Percentiles rank a stretch among this genome's conserved stretches.
phyloP scores from a whole-genome alignment of 1,140 invertebrate species.

The Parapsyche elsis region DNA sequence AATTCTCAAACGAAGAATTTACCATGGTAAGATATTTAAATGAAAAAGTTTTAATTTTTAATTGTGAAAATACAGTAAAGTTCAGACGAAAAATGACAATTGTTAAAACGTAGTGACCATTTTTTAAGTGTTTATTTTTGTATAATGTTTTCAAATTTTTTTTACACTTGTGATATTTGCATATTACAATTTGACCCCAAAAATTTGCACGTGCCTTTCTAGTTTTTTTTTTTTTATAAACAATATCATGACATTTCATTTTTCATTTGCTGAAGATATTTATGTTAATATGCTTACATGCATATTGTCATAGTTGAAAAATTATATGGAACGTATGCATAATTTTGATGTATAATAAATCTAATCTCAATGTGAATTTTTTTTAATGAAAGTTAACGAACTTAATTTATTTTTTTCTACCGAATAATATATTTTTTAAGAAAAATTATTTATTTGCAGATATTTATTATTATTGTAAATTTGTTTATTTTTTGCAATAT shows the following conservation, averaged over 20 bases:
- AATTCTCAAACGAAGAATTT: neutral
- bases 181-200: too few species aligned
- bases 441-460: constrained; percentile 43
- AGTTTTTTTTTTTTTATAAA: too few species aligned
- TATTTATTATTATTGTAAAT: constrained; percentile 33
- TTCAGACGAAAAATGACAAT: too few species aligned
- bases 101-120: too few species aligned
- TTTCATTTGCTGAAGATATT: too few species aligned
- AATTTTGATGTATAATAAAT: constrained; percentile 1
- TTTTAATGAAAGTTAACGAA: neutral
- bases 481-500: constrained; percentile 31
- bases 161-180: too few species aligned
- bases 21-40: constrained; percentile 15
- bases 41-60: neutral
- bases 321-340: neutral
- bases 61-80: too few species aligned
- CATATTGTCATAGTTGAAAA: neutral
- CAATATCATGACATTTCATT: too few species aligned
- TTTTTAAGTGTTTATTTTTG: too few species aligned
- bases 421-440: constrained; percentile 42
- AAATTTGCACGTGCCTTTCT: too few species aligned
- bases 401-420: constrained; percentile 44
- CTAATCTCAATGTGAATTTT: constrained; percentile 28
- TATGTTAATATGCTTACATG: neutral
- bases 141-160: too few species aligned